phyloP scores from a whole-genome alignment of 30 jellyfish, hydroid and myxozoan genomes.

The Pelagia noctiluca region DNA sequence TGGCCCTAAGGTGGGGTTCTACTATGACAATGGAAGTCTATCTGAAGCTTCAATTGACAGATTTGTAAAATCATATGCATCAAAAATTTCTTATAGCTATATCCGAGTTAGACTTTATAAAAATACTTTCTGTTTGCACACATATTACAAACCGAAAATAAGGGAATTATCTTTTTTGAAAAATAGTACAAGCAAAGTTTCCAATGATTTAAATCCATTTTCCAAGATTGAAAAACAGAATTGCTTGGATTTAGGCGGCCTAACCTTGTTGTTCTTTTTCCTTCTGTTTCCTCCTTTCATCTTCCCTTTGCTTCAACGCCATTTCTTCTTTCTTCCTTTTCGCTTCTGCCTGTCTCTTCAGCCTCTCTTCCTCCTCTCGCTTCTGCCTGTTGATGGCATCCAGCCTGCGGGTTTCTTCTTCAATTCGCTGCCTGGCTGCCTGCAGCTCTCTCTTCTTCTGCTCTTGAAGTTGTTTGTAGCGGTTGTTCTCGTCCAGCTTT shows the following conservation, averaged over 20 bases:
- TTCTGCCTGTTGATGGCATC: constrained; percentile 59
- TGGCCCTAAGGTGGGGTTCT: no score
- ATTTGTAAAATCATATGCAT: no score
- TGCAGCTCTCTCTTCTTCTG: constrained; percentile 68
- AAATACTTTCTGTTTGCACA: no score
- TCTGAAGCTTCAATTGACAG: no score
- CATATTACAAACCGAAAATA: no score
- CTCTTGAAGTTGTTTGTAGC: constrained; percentile 52
- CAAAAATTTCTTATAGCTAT: no score
- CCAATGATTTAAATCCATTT: not conserved
- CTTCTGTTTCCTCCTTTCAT: constrained; percentile 76
- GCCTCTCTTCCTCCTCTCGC: constrained; percentile 73
- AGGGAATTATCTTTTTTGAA: no score
- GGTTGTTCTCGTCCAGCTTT: constrained; percentile 62
- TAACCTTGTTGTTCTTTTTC: constrained; percentile 83
- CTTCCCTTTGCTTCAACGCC: constrained; percentile 68
- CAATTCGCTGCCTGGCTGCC: constrained; percentile 61
- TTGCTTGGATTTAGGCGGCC: no score
- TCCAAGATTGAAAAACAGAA: no score
- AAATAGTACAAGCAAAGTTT: not conserved
- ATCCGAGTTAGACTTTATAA: no score
- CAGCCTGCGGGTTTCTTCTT: constrained; percentile 67
- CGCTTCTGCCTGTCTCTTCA: constrained; percentile 67
- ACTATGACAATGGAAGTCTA: no score
- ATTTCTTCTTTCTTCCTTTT: constrained; percentile 75